Evolutionary conservation across 2,888 invertebrate genomes (phyloP), one percentile per base, ranked within the genome.

Genomic region (Cheilosia variabilis): DNA sequence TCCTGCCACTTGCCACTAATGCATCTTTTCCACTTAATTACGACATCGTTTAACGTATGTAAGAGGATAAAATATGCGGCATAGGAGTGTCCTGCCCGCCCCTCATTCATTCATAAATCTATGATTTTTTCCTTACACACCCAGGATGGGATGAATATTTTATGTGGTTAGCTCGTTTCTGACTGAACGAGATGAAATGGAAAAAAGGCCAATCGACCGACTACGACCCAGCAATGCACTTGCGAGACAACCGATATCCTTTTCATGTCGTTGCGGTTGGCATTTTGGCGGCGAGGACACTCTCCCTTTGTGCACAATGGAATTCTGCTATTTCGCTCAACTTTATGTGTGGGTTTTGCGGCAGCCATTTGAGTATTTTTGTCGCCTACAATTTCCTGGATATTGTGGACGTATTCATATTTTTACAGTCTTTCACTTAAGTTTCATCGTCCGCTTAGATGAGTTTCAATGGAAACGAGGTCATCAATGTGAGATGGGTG

Each of bases 11-110:
- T 71, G 68, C 72, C 66, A 68, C 76, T 68, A 80, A 77, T 77
- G 76, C 81, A 81, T 86, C 86, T 71, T 72, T 81, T 86, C 57
- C 81, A 86, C 86, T 86, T 86, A 86, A 86, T 86, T 86, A 86
- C 86, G 86, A 86, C 86, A 86, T 86, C 86, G 86, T 77, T 86
- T 86, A 86, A 81, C 86, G 86, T 81, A 86, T 77, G 81, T 81
- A 72, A 71, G 81, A 62, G 68, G 57, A 81, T 86, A 76, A 81
- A 86, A 62, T 76, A 76, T 76, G 37, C 34, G 15, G 34, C 73
- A 58, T 3, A 37, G 17, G 66, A 72, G 47, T 66, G 45, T 53
- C 65, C 34, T 19, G 9, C 10, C 68, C 45, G 47, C 55, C 50
- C 53, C 19, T 17, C 31, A 34, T 34, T 68, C 76, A 76, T 80